A percentile compares a stretch with the other conserved stretches of the same genome.
These are phyloP conservation scores for Xenopus laevis DNA, from an alignment of 2,113 vertebrate species.

Conservation along the genomic window DNA sequence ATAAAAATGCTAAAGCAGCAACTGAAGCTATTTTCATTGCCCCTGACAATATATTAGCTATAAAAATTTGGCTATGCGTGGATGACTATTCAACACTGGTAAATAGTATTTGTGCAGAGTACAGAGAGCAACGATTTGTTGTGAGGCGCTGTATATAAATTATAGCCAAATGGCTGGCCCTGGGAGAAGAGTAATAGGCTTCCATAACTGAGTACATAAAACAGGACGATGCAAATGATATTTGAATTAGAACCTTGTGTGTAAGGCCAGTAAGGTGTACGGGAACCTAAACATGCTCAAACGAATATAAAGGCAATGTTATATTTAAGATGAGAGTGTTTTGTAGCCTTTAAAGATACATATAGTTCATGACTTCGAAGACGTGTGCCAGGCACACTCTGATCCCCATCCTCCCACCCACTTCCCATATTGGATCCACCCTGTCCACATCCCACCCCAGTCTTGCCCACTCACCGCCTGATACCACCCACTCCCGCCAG, in stretches of 20 bases:
- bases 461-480: too few species aligned
- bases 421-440: too few species aligned
- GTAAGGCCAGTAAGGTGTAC: too few species aligned
- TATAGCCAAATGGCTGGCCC: conserved; percentile 17
- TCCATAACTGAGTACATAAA: background rate
- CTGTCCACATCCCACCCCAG: too few species aligned
- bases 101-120: conserved; percentile 28
- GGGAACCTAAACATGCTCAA: too few species aligned
- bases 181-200: background rate
- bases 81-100: conserved; percentile 35
- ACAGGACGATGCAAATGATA: background rate
- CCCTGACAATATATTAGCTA: conserved; percentile 34
- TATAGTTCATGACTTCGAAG: too few species aligned
- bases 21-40: conserved; percentile 30
- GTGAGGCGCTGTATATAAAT: conserved; percentile 19
- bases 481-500: too few species aligned
- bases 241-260: background rate
- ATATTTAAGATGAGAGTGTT: too few species aligned
- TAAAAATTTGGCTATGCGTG: conserved; percentile 32
- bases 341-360: too few species aligned
- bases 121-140: conserved; percentile 34
- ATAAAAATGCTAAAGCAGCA: conserved; percentile 34
- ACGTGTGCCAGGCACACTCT: too few species aligned
- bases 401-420: too few species aligned
- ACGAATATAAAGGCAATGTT: too few species aligned